phyloP scores from a whole-genome alignment of 2,888 invertebrate species.

The Machimus atricapillus region DNA sequence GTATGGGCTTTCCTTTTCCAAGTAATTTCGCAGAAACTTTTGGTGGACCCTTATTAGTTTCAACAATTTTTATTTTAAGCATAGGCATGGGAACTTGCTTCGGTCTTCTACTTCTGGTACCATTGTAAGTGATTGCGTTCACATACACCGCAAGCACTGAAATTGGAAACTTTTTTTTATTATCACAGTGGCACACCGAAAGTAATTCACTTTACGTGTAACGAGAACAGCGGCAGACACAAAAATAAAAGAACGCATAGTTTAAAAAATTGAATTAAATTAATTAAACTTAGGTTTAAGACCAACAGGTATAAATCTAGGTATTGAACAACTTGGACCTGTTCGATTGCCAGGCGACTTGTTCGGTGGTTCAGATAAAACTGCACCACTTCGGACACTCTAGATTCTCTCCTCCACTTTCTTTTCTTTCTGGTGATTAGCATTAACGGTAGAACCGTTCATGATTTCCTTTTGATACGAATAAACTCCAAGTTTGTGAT shows the following conservation, averaged over 20 bases:
- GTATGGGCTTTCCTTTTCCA: slow-evolving; percentile 15
- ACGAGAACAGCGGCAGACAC: not conserved
- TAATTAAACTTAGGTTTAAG: not conserved
- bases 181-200: not conserved
- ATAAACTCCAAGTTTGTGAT: slow-evolving; percentile 23
- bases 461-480: slow-evolving; percentile 33
- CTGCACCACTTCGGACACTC: not conserved
- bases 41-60: not conserved
- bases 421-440: slow-evolving; percentile 28
- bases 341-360: not conserved
- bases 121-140: not conserved
- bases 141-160: not conserved
- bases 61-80: slow-evolving; percentile 31
- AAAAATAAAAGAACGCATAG: not conserved
- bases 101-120: not conserved
- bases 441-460: slow-evolving; percentile 29
- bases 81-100: not conserved
- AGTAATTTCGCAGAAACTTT: slow-evolving; percentile 11
- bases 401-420: slow-evolving; percentile 28
- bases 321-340: not conserved
- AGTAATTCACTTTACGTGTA: not conserved
- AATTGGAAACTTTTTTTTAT: not conserved
- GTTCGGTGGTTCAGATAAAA: not conserved
- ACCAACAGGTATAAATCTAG: not conserved
- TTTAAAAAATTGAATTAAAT: not conserved